A percentile compares a stretch with the other conserved stretches of the same genome.
phyloP scores from a whole-genome alignment of 2,888 invertebrate species.

The Cremastobaeus sp. region DNA sequence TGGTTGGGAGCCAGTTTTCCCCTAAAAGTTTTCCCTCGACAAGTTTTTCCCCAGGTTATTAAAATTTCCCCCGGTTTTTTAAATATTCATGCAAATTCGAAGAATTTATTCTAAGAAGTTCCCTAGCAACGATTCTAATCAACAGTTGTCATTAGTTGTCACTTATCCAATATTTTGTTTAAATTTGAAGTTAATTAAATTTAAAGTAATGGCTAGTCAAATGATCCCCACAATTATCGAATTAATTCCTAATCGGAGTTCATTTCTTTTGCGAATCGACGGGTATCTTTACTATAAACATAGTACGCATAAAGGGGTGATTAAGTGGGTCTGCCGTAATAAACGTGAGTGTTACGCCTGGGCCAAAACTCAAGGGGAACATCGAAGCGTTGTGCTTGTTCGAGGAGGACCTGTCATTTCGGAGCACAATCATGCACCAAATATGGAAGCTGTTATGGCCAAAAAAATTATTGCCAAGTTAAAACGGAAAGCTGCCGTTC shows the following conservation, averaged over 20 bases:
- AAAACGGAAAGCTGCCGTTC: background rate
- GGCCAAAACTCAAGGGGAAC: slow-evolving; percentile 1
- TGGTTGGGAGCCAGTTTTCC: slow-evolving; percentile 13
- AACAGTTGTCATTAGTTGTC: background rate
- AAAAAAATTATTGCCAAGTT: background rate
- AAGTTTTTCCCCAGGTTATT: no score
- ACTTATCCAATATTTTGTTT: no score
- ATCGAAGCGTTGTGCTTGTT: background rate
- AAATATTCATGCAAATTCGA: no score
- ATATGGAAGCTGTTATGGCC: background rate
- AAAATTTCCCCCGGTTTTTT: background rate
- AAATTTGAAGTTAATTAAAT: no score
- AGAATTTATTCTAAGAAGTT: no score
- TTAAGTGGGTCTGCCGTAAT: slow-evolving; percentile 12
- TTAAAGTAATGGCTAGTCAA: slow-evolving; percentile 9
- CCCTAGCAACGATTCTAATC: slow-evolving; percentile 7
- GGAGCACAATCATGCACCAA: background rate
- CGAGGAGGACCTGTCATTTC: background rate
- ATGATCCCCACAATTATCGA: background rate
- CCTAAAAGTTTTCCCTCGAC: no score
- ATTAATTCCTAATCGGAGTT: slow-evolving; percentile 2
- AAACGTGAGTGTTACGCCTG: slow-evolving; percentile 20
- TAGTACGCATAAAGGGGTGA: slow-evolving; percentile 1
- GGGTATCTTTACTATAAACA: slow-evolving; percentile 18
- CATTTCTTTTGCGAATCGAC: slow-evolving; percentile 12